Conservation (phyloP, 2,888 invertebrate species). For the Nomada fabriciana region DNA sequence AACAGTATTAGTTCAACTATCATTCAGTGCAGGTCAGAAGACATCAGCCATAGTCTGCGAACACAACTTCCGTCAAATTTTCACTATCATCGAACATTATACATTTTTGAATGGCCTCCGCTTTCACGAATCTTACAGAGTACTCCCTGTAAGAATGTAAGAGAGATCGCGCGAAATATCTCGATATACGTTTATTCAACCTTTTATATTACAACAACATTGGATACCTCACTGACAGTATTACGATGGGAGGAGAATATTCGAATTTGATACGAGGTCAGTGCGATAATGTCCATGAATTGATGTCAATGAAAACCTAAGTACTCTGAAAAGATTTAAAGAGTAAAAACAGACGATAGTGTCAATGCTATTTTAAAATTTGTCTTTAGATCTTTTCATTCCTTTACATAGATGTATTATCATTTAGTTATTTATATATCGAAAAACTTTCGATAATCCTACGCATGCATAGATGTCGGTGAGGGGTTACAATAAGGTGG, state of each 20-base stretch:
- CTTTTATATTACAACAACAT: slow-evolving; percentile 23
- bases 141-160: too few relatives aligned
- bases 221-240: slow-evolving; percentile 12
- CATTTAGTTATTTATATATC: neutral
- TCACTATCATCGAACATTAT: too few relatives aligned
- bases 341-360: neutral
- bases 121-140: too few relatives aligned
- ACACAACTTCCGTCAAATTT: too few relatives aligned
- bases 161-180: neutral
- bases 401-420: neutral
- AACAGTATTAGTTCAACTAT: too few relatives aligned
- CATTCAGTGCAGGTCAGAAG: too few relatives aligned
- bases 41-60: too few relatives aligned
- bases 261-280: neutral
- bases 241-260: neutral
- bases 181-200: slow-evolving; percentile 29
- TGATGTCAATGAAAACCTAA: neutral
- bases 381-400: neutral
- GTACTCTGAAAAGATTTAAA: neutral
- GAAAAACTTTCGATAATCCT: neutral
- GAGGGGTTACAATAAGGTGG: slow-evolving; percentile 12
- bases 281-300: neutral
- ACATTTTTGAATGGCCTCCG: too few relatives aligned
- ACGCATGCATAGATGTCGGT: neutral
- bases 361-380: neutral